Evolutionary conservation across 2,113 vertebrate species (phyloP).

Genomic region (Sorex araneus): DNA sequence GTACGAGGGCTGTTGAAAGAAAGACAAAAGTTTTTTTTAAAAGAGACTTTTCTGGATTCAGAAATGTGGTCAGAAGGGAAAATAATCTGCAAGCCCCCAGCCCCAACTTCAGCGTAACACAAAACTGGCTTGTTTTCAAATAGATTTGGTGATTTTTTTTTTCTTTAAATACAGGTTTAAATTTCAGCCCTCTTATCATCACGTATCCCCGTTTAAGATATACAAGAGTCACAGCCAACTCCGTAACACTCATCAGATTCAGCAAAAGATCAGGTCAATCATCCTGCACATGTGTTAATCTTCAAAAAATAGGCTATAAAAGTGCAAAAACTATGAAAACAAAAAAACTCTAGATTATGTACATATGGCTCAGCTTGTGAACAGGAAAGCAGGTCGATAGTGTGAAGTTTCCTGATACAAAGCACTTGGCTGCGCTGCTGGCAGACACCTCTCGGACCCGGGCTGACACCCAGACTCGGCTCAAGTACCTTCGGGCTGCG

Average conservation of each 20-base stretch:
- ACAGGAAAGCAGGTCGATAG: slow-evolving; percentile 87
- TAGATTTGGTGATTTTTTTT: slow-evolving; percentile 84
- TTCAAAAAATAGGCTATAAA: slow-evolving; percentile 92
- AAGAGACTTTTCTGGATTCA: slow-evolving; percentile 72
- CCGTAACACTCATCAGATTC: slow-evolving; percentile 83
- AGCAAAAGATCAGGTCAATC: slow-evolving; percentile 87
- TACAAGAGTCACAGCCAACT: slow-evolving; percentile 75
- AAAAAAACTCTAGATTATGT: slow-evolving; percentile 89
- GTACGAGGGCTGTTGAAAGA: slow-evolving; percentile 82
- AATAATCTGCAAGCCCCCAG: slow-evolving; percentile 63
- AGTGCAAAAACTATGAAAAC: slow-evolving; percentile 92
- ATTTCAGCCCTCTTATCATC: slow-evolving; percentile 76
- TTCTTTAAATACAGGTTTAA: slow-evolving; percentile 76
- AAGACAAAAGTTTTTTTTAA: slow-evolving; percentile 20
- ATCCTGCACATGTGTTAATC: slow-evolving; percentile 90
- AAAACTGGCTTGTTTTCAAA: slow-evolving; percentile 78
- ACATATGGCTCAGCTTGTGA: slow-evolving; percentile 93
- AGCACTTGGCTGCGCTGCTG: slow-evolving; percentile 87
- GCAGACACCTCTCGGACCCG: slow-evolving; percentile 78
- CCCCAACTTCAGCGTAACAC: slow-evolving; percentile 84
- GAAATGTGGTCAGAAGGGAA: slow-evolving; percentile 66
- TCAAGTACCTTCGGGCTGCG: slow-evolving; percentile 84
- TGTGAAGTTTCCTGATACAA: slow-evolving; percentile 87
- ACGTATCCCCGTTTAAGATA: slow-evolving; percentile 70
- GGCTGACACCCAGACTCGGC: slow-evolving; percentile 78